A percentile compares a stretch with the other conserved stretches of the same genome.
phyloP scores from a whole-genome alignment of 2,797 vertebrate species.

The Hirundo rustica region DNA sequence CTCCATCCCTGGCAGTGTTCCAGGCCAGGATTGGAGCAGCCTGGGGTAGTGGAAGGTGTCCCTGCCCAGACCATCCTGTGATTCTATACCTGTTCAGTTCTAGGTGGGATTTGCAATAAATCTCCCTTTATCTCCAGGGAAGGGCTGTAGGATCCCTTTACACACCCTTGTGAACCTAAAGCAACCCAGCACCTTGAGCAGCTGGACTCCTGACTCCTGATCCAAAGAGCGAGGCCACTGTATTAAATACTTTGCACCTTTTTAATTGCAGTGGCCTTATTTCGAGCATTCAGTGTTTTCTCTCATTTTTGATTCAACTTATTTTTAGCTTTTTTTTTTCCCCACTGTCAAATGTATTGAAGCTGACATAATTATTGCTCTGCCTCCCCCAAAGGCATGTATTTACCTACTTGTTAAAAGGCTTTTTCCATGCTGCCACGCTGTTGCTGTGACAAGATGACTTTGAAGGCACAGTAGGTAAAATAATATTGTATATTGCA shows the following conservation, averaged over 20 bases:
- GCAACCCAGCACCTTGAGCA: background rate
- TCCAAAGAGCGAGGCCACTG: background rate
- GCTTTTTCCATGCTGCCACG: conserved; percentile 74
- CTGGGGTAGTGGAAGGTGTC: accelerated
- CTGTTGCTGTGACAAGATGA: conserved; percentile 81
- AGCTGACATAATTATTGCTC: conserved; percentile 77
- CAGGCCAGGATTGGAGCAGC: accelerated
- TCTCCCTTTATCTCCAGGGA: background rate
- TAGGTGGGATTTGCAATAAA: background rate
- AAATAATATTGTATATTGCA: conserved; percentile 78
- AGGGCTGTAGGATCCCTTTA: background rate
- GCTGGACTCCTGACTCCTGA: background rate
- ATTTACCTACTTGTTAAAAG: conserved; percentile 80
- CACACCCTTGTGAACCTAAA: background rate
- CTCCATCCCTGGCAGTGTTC: background rate
- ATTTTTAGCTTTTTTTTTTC: conserved; percentile 69
- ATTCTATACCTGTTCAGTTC: background rate
- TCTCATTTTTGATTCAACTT: conserved; percentile 67
- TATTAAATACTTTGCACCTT: background rate
- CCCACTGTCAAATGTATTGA: conserved; percentile 69
- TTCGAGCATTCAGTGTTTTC: conserved; percentile 65
- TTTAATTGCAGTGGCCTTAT: background rate
- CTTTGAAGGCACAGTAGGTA: conserved; percentile 78
- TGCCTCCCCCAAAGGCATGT: conserved; percentile 76
- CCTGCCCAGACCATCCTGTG: background rate